phyloP scores from a whole-genome alignment of 2,113 vertebrate species.

The Setophaga coronata region DNA sequence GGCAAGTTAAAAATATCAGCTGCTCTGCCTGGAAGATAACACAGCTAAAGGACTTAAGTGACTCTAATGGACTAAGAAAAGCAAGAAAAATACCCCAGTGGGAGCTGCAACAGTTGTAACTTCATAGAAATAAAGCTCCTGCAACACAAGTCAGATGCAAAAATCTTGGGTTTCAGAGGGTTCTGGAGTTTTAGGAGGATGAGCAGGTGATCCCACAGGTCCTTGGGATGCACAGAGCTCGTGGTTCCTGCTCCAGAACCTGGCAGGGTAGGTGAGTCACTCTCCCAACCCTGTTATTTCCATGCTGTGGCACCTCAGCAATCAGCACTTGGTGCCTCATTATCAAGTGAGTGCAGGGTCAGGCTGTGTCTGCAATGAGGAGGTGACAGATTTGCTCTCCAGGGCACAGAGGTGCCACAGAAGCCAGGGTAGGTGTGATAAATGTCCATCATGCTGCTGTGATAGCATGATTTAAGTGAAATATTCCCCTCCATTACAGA shows the following conservation, averaged over 20 bases:
- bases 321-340: neutral
- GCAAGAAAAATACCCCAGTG: neutral
- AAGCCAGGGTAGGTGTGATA: neutral
- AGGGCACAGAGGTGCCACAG: neutral
- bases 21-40: neutral
- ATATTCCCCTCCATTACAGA: neutral
- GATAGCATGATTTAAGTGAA: neutral
- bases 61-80: neutral
- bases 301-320: neutral
- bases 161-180: neutral
- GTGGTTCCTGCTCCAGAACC: neutral
- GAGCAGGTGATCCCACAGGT: neutral
- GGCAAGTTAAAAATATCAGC: slow-evolving; percentile 53
- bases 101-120: neutral
- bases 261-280: fast-evolving
- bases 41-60: neutral
- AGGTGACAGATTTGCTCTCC: neutral
- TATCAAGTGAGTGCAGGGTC: fast-evolving
- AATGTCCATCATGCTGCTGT: neutral
- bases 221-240: neutral
- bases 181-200: neutral
- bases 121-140: neutral
- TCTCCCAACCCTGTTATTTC: neutral
- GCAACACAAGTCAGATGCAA: neutral
- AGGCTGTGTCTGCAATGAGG: neutral